Evolutionary conservation across 2,797 vertebrate species (phyloP).

Genomic region (Cyclopterus lumpus): DNA sequence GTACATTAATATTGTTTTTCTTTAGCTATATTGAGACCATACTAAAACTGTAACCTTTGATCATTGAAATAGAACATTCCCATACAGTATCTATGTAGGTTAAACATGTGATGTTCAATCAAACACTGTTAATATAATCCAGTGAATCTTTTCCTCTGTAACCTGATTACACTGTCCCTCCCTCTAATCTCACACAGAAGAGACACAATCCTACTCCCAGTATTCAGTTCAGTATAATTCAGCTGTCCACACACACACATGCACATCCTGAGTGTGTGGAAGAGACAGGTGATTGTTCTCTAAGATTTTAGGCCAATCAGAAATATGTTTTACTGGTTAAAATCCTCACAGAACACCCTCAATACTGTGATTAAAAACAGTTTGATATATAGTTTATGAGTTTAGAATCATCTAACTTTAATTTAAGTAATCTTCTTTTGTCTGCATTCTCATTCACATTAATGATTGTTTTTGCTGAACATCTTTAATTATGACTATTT

Average conservation of each 20-base stretch:
- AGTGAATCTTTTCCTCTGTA: slow-evolving; percentile 62
- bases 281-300: slow-evolving; percentile 3
- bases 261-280: not conserved
- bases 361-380: not conserved
- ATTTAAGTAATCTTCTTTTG: not conserved
- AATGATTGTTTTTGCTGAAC: not conserved
- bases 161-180: slow-evolving; percentile 68
- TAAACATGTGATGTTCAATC: slow-evolving; percentile 60
- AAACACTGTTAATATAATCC: slow-evolving; percentile 71
- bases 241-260: slow-evolving; percentile 9
- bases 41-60: not conserved
- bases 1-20: not conserved
- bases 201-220: slow-evolving; percentile 52
- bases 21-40: not conserved
- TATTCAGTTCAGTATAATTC: slow-evolving; percentile 27
- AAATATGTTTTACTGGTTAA: slow-evolving; percentile 10
- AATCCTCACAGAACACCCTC: not conserved
- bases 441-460: not conserved
- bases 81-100: slow-evolving; percentile 49
- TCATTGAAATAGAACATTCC: not conserved
- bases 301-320: slow-evolving; percentile 26
- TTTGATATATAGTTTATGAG: not conserved
- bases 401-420: not conserved
- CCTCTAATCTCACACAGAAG: slow-evolving; percentile 65
- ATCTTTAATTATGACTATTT: not conserved